phyloP scores from a whole-genome alignment of 2,888 invertebrate species.

The Mythimna lalbum region DNA sequence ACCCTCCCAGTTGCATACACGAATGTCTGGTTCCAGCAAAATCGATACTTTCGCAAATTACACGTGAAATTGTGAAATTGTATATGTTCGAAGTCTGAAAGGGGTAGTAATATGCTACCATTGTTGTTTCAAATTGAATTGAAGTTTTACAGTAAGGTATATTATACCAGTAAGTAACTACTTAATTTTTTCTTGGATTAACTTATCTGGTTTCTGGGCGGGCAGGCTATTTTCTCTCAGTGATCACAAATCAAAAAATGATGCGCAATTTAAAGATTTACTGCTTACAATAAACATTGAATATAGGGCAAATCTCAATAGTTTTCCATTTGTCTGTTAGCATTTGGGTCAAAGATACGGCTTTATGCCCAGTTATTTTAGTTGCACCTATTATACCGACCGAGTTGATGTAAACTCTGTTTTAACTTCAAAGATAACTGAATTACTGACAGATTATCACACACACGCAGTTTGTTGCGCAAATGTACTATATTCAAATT shows the following conservation, averaged over 20 bases:
- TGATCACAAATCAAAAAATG: constrained; percentile 15
- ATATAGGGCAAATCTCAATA: constrained; percentile 53
- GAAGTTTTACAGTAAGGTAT: not conserved
- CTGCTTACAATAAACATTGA: constrained; percentile 28
- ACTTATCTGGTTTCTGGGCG: not conserved
- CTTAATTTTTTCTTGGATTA: not conserved
- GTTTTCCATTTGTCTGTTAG: constrained; percentile 47
- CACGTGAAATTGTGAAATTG: constrained; percentile 23
- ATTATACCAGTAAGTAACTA: not conserved
- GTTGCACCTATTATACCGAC: constrained; percentile 49
- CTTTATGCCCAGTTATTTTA: constrained; percentile 57
- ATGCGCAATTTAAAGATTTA: constrained; percentile 33
- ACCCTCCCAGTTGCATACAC: constrained; percentile 40
- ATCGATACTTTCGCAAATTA: constrained; percentile 44
- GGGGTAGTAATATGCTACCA: not conserved
- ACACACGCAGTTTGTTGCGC: constrained; percentile 23
- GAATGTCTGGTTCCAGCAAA: constrained; percentile 38
- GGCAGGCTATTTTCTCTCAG: constrained; percentile 13
- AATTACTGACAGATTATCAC: constrained; percentile 30
- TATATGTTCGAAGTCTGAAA: constrained; percentile 4
- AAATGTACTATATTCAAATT: constrained; percentile 15
- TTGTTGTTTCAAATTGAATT: constrained; percentile 14
- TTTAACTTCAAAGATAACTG: constrained; percentile 40
- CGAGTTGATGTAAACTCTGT: constrained; percentile 43
- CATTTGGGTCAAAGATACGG: constrained; percentile 62